These are phyloP conservation scores for Nibea albiflora DNA, from an alignment of 2,113 vertebrate species.

Conservation along the genomic window DNA sequence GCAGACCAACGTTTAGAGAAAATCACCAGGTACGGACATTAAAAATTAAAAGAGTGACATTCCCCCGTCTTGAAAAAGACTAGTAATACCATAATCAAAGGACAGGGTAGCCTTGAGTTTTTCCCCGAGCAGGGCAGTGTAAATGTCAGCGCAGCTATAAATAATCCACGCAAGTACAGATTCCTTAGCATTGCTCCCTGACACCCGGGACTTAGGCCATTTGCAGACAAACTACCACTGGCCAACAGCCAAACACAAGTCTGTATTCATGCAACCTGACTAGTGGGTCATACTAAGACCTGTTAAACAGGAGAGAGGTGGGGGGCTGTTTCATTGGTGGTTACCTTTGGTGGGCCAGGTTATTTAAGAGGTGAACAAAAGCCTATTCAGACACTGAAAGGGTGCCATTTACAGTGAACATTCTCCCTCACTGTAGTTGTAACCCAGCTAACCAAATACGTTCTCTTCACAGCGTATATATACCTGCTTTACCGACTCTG, in stretches of 20 bases:
- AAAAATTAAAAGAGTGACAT: constrained; percentile 57
- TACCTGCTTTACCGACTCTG: constrained; percentile 40
- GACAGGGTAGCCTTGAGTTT: constrained; percentile 56
- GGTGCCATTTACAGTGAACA: constrained; percentile 74
- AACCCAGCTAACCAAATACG: constrained; percentile 22
- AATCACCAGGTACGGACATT: constrained; percentile 63
- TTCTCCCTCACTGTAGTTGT: constrained; percentile 60
- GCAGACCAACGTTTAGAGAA: constrained; percentile 58
- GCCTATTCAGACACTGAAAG: constrained; percentile 72
- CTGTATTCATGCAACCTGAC: constrained; percentile 69
- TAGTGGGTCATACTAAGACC: constrained; percentile 63
- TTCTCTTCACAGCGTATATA: constrained; percentile 22
- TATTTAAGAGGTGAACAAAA: constrained; percentile 80
- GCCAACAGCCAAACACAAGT: constrained; percentile 74
- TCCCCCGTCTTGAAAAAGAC: constrained; percentile 46
- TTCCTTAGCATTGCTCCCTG: constrained; percentile 68
- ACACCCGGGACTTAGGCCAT: constrained; percentile 58
- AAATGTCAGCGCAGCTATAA: constrained; percentile 79
- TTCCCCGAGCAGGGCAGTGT: constrained; percentile 48
- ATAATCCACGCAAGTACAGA: constrained; percentile 73
- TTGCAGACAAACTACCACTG: constrained; percentile 71
- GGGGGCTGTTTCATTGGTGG: constrained; percentile 55
- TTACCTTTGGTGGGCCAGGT: constrained; percentile 69
- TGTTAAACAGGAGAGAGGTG: constrained; percentile 62
- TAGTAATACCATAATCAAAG: constrained; percentile 64